phyloP scores from a whole-genome alignment of 2,888 invertebrate species.

The Pollenia amentaria region DNA sequence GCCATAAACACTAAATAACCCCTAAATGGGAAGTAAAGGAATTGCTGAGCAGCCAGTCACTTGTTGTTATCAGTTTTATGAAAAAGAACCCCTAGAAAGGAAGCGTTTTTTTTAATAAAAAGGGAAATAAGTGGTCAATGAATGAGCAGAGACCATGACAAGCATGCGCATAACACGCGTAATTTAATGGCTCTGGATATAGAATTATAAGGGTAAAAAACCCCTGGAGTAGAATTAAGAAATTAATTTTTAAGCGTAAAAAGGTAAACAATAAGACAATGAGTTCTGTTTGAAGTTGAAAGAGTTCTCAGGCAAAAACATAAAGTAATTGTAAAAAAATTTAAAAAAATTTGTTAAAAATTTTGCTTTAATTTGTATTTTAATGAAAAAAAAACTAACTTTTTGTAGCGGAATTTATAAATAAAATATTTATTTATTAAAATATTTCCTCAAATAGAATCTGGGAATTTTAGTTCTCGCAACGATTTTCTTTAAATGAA shows the following conservation, averaged over 20 bases:
- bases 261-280: neutral
- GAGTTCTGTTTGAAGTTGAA: neutral
- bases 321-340: too few relatives aligned
- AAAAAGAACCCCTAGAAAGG: constrained; percentile 40
- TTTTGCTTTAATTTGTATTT: too few relatives aligned
- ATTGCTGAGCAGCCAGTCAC: constrained; percentile 31
- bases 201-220: constrained; percentile 1
- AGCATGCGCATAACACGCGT: constrained; percentile 62
- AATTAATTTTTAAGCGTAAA: neutral
- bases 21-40: constrained; percentile 54
- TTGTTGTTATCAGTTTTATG: constrained; percentile 20
- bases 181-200: neutral
- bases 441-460: too few relatives aligned
- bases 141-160: neutral
- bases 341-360: too few relatives aligned
- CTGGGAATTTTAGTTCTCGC: too few relatives aligned
- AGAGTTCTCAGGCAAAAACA: neutral
- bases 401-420: too few relatives aligned
- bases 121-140: constrained; percentile 34
- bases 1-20: neutral
- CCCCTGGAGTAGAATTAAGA: constrained; percentile 18
- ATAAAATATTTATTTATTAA: too few relatives aligned
- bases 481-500: too few relatives aligned
- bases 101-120: constrained; percentile 16
- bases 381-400: too few relatives aligned